phyloP scores from a whole-genome alignment of 2,797 vertebrate species.

The Nannoperca obscura region DNA sequence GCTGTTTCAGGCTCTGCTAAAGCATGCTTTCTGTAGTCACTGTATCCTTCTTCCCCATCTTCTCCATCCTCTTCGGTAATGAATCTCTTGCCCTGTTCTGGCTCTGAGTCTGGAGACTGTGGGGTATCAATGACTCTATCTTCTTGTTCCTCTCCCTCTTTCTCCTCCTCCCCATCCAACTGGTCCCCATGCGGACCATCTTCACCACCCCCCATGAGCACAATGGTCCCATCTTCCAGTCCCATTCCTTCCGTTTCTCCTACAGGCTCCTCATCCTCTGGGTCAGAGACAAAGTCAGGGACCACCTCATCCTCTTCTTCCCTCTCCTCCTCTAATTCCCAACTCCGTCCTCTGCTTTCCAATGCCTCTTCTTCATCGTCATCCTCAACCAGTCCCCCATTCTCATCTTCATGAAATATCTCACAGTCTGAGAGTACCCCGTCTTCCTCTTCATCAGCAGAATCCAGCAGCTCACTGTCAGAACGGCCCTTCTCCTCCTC shows the following conservation, averaged over 20 bases:
- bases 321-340: slow-evolving; percentile 79
- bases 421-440: slow-evolving; percentile 90
- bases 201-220: slow-evolving; percentile 74
- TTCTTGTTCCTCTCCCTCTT: slow-evolving; percentile 68
- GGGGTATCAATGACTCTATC: slow-evolving; percentile 83
- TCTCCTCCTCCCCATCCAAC: slow-evolving; percentile 41
- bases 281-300: slow-evolving; percentile 78
- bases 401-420: slow-evolving; percentile 87
- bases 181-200: slow-evolving; percentile 43
- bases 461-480: slow-evolving; percentile 89
- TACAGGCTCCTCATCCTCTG: slow-evolving; percentile 83
- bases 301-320: slow-evolving; percentile 84
- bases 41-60: slow-evolving; percentile 44
- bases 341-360: slow-evolving; percentile 59
- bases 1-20: slow-evolving; percentile 15
- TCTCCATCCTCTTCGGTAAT: slow-evolving; percentile 77
- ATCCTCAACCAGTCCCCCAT: slow-evolving; percentile 76
- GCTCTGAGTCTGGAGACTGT: slow-evolving; percentile 89
- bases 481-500: slow-evolving; percentile 90
- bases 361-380: slow-evolving; percentile 50
- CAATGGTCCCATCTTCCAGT: slow-evolving; percentile 78
- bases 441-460: slow-evolving; percentile 83
- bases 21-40: slow-evolving; percentile 26
- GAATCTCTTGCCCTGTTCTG: slow-evolving; percentile 75
- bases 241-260: slow-evolving; percentile 62